Evolutionary conservation across 1,140 invertebrate genomes (phyloP), one percentile per base, ranked within the genome.

Genomic region (Chelonus insularis): DNA sequence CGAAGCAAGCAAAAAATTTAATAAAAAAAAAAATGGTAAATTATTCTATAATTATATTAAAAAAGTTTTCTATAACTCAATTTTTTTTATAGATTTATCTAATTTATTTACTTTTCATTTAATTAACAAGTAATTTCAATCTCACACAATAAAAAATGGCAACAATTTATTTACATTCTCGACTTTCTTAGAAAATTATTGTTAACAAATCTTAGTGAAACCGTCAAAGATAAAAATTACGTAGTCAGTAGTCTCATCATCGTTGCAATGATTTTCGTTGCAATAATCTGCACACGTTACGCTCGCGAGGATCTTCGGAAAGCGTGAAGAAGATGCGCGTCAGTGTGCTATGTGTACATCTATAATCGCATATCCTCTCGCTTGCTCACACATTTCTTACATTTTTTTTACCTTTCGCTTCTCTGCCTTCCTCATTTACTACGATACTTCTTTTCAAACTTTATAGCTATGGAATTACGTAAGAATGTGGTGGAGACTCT

Each of bases 231-330:
- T 51, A 60, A 60, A 32, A 39, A 36, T 29, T 59, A 29, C 18
- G 21, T 59, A 51, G 29, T 14, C 16, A 16, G 58, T 37, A 21
- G 20, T 18, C 36, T 52, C 29, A 12, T 51, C 34, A 51, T 57
- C 59, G 57, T 65, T 63, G 60, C 63, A 41, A 65, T 63, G 52
- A 50, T 63, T 43, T 50, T 52, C 41, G 20, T 39, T 51, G 41
- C 25, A 23, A n/a, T 43, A 51, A 34, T 11, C 12, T 20, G 37
- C 48, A 41, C 52, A 55, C 64, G 75, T 78, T 71, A 78, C 74
- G 74, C 76, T 76, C 62, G 61, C 71, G 60, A 72, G 68, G 71
- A 55, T 77, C 73, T 75, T 74, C 73, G 72, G 77, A 78, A 80
- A 80, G 78, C 78, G 78, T 78, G 76, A 72, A 78, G 72, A 75